Evolutionary conservation across 2,888 invertebrate genomes (phyloP), one percentile per base, ranked within the genome.

Genomic region (Gymnoscelis rufifasciata): DNA sequence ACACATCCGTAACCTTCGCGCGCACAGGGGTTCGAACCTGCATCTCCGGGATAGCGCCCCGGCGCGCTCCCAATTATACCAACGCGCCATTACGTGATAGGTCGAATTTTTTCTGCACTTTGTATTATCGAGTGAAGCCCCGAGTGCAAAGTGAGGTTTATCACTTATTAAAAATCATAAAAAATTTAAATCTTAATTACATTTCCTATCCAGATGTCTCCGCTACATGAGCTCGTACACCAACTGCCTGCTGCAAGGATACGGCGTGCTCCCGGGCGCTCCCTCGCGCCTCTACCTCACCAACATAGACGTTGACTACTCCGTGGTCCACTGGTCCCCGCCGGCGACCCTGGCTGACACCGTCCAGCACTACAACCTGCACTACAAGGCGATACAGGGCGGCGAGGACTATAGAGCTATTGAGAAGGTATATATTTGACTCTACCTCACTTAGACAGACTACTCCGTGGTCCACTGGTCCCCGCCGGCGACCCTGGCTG

Each of bases 391-490:
- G 0, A 66, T 92, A 23, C 82, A 84, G 23, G 51, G 62, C 8
- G 90, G 84, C 0, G 90, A 90, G 40, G 91, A 91, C n/a, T 92
- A 91, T 63, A 75, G 81, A 36, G 74, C 83, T 2, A 64, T 90
- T 43, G 88, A 89, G 51, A 91, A 89, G 88, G 89, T 41, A 7
- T 27, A 19, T 11, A n/a, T 23, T 24, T 24, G 8, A 1, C 8
- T 15, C 10, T 28, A 19, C 3, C 5, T 19, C 3, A 19, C 19
- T 19, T 94, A 51, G 92, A 93, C 59, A 91, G 92, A 91, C 68
- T 95, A 93, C 76, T 94, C 93, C 0, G 92, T 95, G 40, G 79
- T 95, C 0, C 93, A 93, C 66, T 96, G 95, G 95, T 90, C 92
- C 0, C 81, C 91, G 0, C 95, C 95, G 0, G 91, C 91, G 35